Evolutionary conservation across 1,140 invertebrate species (phyloP), one percentile per base, ranked within the genome.

Genomic region (Ctenoplectra terminalis): DNA sequence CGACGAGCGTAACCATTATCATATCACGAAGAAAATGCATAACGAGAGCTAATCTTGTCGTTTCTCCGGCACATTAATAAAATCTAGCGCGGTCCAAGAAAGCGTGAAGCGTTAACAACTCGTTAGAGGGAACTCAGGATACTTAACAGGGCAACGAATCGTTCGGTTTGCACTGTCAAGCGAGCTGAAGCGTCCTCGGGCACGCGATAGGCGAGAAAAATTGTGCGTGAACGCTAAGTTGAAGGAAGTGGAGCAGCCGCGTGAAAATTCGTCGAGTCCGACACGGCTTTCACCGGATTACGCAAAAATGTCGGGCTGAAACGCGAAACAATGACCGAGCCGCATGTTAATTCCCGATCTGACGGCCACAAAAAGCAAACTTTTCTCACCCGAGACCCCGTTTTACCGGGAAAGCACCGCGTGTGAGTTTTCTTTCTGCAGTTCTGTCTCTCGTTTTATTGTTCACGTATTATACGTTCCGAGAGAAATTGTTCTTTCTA

Each of bases 271-370:
- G 84, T 54, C 37, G 75, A 81, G 54, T 31, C 50, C 26, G 26
- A 54, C 71, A 15, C 54, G 23, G 80, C 86, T 88, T 88, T 88
- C 86, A 87, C 83, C 81, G 66, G 71, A 78, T 88, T 88, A 87
- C 84, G 87, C 81, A 86, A 86, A 87, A 71, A 50, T 50, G 40
- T 31, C 40, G 46, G 37, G 56, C 5, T 20, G 70, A 46, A 11
- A 64, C 56, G 54, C 52, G 84, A 84, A 86, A 87, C 86, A 87
- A 87, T 87, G 81, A 82, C 64, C 79, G 75, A 66, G 61, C 48
- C 37, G 50, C 46, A 67, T 31, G 54, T 64, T 70, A 48, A 85
- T 85, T 64, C 54, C 54, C 63, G 54, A 50, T 60, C 37, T 29
- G 23, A 11, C n/a, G 40, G 31, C 40, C 66, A 72, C 75, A 82